These are phyloP conservation scores for Ligdia adustata DNA, from an alignment of 2,888 invertebrate species.

Conservation along the genomic window DNA sequence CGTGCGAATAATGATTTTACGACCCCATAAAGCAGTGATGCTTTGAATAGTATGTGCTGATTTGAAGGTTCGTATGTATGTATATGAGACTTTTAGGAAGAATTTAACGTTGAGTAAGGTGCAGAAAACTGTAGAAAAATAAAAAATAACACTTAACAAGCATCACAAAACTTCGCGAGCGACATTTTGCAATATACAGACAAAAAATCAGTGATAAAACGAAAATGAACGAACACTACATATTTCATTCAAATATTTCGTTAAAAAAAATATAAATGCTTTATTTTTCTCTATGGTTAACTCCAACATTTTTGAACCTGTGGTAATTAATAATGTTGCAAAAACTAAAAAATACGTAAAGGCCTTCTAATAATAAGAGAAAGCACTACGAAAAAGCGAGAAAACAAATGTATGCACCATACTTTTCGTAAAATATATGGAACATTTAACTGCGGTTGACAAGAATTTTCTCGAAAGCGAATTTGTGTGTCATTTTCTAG, in stretches of 20 bases:
- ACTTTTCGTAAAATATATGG: conserved; percentile 17
- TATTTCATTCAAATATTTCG: too few species aligned
- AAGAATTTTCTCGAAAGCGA: conserved; percentile 72
- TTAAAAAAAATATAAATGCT: too few species aligned
- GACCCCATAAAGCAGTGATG: conserved; percentile 34
- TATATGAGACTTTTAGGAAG: neutral
- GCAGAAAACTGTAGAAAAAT: conserved; percentile 46
- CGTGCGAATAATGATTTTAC: conserved; percentile 50
- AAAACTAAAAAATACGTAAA: neutral
- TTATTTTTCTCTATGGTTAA: neutral
- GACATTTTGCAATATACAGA: conserved; percentile 40
- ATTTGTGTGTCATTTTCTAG: conserved; percentile 68
- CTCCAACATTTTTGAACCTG: too few species aligned
- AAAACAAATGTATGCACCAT: conserved; percentile 5
- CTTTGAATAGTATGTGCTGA: conserved; percentile 15
- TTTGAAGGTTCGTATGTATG: neutral
- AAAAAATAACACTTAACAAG: conserved; percentile 58
- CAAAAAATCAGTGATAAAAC: neutral
- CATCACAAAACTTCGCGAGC: conserved; percentile 38
- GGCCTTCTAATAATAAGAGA: neutral
- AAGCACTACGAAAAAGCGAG: neutral
- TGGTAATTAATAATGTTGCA: too few species aligned
- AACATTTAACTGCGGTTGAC: conserved; percentile 39
- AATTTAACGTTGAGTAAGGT: neutral
- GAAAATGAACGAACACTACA: too few species aligned